These are phyloP conservation scores for Alectura lathami DNA, from an alignment of 2,113 vertebrate genomes.

Conservation along the genomic window DNA sequence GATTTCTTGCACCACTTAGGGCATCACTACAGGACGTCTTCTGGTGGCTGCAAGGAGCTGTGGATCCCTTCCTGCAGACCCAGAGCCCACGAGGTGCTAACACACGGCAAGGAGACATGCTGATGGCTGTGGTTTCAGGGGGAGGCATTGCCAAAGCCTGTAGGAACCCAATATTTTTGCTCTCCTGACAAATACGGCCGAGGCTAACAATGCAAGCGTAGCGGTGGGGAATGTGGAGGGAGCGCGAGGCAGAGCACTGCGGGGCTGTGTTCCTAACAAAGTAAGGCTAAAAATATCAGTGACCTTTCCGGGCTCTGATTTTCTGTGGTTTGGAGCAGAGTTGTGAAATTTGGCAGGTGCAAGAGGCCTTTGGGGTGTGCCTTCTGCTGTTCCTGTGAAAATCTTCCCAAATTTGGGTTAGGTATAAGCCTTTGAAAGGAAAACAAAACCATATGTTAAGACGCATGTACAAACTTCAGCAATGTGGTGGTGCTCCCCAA, in stretches of 20 bases:
- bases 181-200: neutral
- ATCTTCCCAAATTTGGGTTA: slow-evolving; percentile 56
- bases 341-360: slow-evolving; percentile 64
- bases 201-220: neutral
- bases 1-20: neutral
- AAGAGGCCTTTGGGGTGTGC: slow-evolving; percentile 55
- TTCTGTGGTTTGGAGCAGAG: slow-evolving; percentile 55
- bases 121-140: neutral
- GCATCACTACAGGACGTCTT: neutral
- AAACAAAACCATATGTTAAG: slow-evolving; percentile 48
- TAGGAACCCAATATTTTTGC: neutral
- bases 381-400: slow-evolving; percentile 69
- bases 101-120: neutral
- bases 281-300: slow-evolving; percentile 56
- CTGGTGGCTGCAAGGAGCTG: neutral
- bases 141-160: neutral
- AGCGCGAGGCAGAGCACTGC: neutral
- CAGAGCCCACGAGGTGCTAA: neutral
- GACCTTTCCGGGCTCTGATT: slow-evolving; percentile 60
- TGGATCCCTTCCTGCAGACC: neutral
- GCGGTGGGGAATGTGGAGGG: neutral
- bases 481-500: neutral
- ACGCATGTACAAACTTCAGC: neutral
- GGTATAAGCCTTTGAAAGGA: slow-evolving; percentile 45
- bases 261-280: slow-evolving; percentile 17